These are phyloP conservation scores for Zaprionus ornatus DNA, from an alignment of 1,140 invertebrate species.

Conservation along the genomic window DNA sequence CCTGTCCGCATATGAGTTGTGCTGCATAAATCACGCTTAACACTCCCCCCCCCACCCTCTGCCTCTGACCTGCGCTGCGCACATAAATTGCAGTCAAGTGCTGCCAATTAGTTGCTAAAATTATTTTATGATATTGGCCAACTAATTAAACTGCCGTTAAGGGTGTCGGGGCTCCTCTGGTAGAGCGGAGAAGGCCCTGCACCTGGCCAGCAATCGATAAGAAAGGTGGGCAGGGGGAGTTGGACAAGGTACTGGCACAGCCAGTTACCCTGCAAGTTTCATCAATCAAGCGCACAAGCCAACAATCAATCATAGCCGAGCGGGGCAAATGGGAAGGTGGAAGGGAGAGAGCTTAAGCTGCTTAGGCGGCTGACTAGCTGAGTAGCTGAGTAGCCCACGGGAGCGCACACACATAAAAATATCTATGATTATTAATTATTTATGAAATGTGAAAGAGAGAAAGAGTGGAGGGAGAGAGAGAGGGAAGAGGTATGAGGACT, in stretches of 20 bases:
- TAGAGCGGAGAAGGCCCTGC: not conserved
- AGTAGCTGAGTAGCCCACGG: conserved; percentile 35
- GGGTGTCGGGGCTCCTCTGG: not conserved
- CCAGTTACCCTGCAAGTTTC: conserved; percentile 45
- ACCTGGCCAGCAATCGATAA: conserved; percentile 50
- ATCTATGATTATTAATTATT: conserved; percentile 78
- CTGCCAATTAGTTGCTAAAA: conserved; percentile 79
- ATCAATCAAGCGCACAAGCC: conserved; percentile 64
- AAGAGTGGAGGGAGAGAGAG: not conserved
- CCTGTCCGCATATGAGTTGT: conserved; percentile 2
- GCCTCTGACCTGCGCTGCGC: conserved; percentile 14
- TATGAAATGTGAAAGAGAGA: conserved; percentile 43
- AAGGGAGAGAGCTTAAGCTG: not conserved
- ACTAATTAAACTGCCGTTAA: conserved; percentile 67
- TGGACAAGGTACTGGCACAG: not conserved
- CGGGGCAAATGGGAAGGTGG: not conserved
- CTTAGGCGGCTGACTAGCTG: not conserved
- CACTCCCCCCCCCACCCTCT: conserved; percentile 43
- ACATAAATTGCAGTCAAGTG: conserved; percentile 79
- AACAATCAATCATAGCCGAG: conserved; percentile 70
- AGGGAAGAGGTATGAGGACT: conserved; percentile 12
- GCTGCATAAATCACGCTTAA: conserved; percentile 75
- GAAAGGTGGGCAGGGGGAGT: not conserved
- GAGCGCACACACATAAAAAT: conserved; percentile 48
- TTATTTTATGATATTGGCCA: conserved; percentile 76